Evolutionary conservation across 2,113 vertebrate genomes (phyloP).

Genomic region (Thamnaconus septentrionalis): DNA sequence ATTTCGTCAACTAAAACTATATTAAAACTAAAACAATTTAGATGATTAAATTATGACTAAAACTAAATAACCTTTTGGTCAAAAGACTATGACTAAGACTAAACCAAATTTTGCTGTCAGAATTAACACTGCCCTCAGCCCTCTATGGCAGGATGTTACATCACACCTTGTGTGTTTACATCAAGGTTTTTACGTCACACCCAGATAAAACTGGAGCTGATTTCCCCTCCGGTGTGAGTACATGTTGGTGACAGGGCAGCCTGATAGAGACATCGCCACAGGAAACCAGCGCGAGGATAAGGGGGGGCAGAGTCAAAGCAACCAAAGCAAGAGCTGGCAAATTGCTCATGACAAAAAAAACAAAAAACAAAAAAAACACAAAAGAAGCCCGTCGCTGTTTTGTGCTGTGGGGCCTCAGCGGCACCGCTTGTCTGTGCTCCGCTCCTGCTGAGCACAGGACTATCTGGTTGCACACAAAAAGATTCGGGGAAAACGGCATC

Average conservation of each 20-base stretch:
- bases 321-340: constrained; percentile 44
- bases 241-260: constrained; percentile 28
- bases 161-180: constrained; percentile 12
- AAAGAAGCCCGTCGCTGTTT: constrained; percentile 40
- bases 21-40: too few species aligned
- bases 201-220: constrained; percentile 30
- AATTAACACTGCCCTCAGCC: too few species aligned
- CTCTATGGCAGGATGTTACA: not conserved
- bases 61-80: too few species aligned
- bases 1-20: too few species aligned
- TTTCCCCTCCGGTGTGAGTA: constrained; percentile 23
- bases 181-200: constrained; percentile 19
- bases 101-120: too few species aligned
- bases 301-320: not conserved
- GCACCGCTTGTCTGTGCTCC: constrained; percentile 20
- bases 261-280: constrained; percentile 35
- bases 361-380: constrained; percentile 58
- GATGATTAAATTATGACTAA: too few species aligned
- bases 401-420: constrained; percentile 40
- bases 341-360: constrained; percentile 58
- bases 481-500: not conserved
- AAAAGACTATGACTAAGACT: too few species aligned
- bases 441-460: constrained; percentile 57
- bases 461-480: constrained; percentile 34
- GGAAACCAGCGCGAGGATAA: constrained; percentile 39